Conservation (phyloP, 2,888 invertebrate species). For the Cerceris rybyensis region DNA sequence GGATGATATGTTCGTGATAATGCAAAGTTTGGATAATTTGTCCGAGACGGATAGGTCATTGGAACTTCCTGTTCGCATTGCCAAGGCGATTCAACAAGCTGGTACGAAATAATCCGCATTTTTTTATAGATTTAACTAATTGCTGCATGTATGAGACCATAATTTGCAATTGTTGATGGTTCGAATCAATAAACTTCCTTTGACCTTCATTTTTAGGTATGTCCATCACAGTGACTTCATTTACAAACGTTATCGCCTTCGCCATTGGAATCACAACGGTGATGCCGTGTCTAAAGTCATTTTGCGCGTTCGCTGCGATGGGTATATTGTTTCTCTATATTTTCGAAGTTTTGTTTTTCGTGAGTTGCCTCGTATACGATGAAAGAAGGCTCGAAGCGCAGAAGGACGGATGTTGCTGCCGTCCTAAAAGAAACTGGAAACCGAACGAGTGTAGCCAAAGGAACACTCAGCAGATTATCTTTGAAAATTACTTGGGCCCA, state of each 20-base stretch:
- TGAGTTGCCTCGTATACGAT: slow-evolving; percentile 82
- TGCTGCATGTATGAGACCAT: no score
- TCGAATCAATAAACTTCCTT: no score
- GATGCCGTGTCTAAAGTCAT: slow-evolving; percentile 82
- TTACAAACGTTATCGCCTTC: slow-evolving; percentile 83
- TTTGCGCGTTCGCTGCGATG: slow-evolving; percentile 82
- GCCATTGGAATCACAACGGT: slow-evolving; percentile 83
- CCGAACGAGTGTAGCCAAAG: slow-evolving; percentile 81
- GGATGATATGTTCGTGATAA: slow-evolving; percentile 81
- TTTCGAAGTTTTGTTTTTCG: slow-evolving; percentile 82
- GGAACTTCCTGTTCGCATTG: slow-evolving; percentile 76
- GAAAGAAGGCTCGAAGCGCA: slow-evolving; percentile 77
- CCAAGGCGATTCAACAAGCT: slow-evolving; percentile 79
- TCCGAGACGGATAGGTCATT: slow-evolving; percentile 67
- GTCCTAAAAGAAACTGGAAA: slow-evolving; percentile 74
- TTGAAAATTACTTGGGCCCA: slow-evolving; percentile 79
- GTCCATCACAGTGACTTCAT: slow-evolving; percentile 83
- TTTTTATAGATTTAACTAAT: no score
- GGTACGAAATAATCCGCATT: slow-evolving; percentile 66
- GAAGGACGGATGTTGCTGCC: slow-evolving; percentile 78
- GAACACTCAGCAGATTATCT: slow-evolving; percentile 78
- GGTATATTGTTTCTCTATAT: slow-evolving; percentile 82
- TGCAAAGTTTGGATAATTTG: slow-evolving; percentile 78
- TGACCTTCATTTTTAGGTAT: slow-evolving; percentile 67
- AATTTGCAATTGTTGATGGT: no score